These are phyloP conservation scores for Poecile atricapillus DNA, from an alignment of 2,113 vertebrate genomes.

Conservation along the genomic window DNA sequence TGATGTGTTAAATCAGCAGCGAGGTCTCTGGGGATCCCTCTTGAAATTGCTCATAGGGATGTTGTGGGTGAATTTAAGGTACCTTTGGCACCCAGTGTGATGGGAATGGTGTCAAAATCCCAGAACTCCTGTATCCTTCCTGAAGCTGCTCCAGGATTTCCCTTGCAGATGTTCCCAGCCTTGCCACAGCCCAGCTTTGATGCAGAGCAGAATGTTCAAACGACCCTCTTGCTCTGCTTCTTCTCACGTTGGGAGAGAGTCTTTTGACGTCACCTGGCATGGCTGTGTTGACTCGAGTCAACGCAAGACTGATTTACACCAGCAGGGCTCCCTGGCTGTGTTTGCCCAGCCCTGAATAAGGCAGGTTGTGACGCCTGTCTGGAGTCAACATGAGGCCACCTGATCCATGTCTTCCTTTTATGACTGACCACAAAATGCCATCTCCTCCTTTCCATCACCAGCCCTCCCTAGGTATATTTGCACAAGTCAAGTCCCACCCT, in stretches of 20 bases:
- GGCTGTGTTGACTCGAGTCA: background rate
- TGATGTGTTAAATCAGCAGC: background rate
- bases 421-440: background rate
- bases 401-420: background rate
- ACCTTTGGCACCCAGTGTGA: background rate
- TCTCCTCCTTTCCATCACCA: background rate
- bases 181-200: background rate
- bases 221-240: background rate
- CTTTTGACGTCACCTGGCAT: background rate
- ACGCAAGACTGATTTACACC: background rate
- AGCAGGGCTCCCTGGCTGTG: background rate
- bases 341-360: background rate
- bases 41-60: background rate
- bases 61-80: background rate
- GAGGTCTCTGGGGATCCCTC: background rate
- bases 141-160: conserved; percentile 9
- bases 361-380: background rate
- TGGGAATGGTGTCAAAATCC: background rate
- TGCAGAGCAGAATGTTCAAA: background rate
- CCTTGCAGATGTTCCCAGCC: background rate
- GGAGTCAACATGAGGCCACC: background rate
- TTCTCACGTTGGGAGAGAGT: background rate
- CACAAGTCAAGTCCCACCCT: background rate
- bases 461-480: conserved; percentile 22
- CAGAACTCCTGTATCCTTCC: background rate